Conservation (phyloP, 2,888 invertebrate species). For the Isotomurus palustris region DNA sequence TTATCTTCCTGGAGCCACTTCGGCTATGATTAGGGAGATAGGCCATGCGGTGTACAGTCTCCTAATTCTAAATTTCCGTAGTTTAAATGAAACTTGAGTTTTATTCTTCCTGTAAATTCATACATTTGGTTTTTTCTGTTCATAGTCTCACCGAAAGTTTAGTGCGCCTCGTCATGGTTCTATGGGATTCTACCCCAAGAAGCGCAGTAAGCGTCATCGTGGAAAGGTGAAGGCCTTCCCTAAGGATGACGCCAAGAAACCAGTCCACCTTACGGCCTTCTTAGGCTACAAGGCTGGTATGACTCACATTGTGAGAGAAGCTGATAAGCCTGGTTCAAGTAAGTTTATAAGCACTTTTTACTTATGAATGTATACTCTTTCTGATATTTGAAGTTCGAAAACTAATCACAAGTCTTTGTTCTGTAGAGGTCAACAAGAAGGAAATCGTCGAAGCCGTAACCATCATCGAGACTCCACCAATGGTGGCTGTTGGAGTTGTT, state of each 20-base stretch:
- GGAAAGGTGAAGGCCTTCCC: slow-evolving; percentile 99
- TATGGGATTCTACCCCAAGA: slow-evolving; percentile 99
- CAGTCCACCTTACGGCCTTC: slow-evolving; percentile 96
- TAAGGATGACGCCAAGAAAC: slow-evolving; percentile 92
- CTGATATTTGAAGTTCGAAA: background rate
- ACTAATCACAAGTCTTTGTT: no score
- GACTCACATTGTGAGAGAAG: slow-evolving; percentile 98
- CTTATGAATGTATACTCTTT: background rate
- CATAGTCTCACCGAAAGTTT: slow-evolving; percentile 99
- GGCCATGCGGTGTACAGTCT: slow-evolving; percentile 45
- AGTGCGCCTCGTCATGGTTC: slow-evolving; percentile 99
- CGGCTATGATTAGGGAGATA: slow-evolving; percentile 41
- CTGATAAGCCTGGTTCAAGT: slow-evolving; percentile 98
- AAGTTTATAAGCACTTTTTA: slow-evolving; percentile 54
- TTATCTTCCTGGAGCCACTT: slow-evolving; percentile 44
- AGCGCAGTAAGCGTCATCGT: slow-evolving; percentile 90
- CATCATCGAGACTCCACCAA: slow-evolving; percentile 95
- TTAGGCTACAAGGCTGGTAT: slow-evolving; percentile 99
- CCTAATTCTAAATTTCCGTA: slow-evolving; percentile 2
- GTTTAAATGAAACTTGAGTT: background rate
- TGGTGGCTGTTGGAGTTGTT: slow-evolving; percentile 95
- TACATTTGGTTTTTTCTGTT: slow-evolving; percentile 49
- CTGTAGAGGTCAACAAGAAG: slow-evolving; percentile 95
- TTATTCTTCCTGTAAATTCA: slow-evolving; percentile 2
- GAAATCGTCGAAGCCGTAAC: slow-evolving; percentile 99